Evolutionary conservation across 1,140 invertebrate species (phyloP), one percentile per base, ranked within the genome.

Genomic region (Eurytemora carolleeae): DNA sequence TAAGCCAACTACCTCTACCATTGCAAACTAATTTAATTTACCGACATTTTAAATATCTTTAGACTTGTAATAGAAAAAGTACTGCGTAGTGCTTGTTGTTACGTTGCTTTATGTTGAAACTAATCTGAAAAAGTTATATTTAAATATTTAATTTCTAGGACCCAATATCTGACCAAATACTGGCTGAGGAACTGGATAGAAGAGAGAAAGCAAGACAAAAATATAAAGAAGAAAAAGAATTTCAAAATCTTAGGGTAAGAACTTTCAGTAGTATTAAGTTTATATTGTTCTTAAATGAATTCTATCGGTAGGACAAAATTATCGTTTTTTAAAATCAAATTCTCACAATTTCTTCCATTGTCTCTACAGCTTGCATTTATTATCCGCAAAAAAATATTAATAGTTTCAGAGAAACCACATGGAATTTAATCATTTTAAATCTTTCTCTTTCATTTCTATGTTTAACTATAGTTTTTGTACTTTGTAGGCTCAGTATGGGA

Each of bases 201-300:
- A 70, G 73, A 20, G 84, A 87, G 64, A 77, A 80, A 63, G 82
- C 85, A 68, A 82, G 81, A 1, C 76, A 82, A 67, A 78, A 77
- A 58, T 74, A 81, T 61, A 73, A 82, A 44, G 85, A 89, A 69
- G 81, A 86, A 67, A 76, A 82, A 61, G 85, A 88, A 70, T 88
- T 87, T 71, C 82, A 86, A 67, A 72, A 85, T 71, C 69, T 88
- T 16, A 76, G 84, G 67, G 80, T 80, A 70, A 59, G 65, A 63
- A 17, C 26, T 57, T 17, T n/a, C n/a, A n/a, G 16, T 44, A 16
- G 12, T 20, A 2, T 44, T 44, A 55, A 53, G n/a, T 44, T 44
- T 44, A 44, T 44, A 44, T 44, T 44, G n/a, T 12, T n/a, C 7
- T 44, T 12, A 12, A 44, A 12, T n/a, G 7, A n/a, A 44, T 12